These are phyloP conservation scores for Zeus faber DNA, from an alignment of 2,113 vertebrate genomes.

Conservation along the genomic window DNA sequence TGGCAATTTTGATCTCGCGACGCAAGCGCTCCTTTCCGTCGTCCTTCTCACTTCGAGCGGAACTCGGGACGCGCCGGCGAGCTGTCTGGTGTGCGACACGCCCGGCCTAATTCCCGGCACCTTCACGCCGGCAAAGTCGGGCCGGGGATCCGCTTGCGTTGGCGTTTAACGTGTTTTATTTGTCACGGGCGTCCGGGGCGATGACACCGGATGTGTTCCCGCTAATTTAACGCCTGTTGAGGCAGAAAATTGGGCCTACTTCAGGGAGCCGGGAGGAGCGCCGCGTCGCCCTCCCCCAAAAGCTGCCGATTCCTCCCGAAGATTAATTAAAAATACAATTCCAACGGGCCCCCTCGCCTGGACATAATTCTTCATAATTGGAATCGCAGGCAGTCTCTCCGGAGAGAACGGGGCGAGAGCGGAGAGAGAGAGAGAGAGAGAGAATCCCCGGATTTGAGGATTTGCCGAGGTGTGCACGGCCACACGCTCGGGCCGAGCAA, in stretches of 20 bases:
- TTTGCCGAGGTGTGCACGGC: no score
- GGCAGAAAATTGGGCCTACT: constrained; percentile 77
- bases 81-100: no score
- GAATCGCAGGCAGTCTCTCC: constrained; percentile 49
- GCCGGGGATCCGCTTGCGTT: constrained; percentile 5
- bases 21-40: constrained; percentile 39
- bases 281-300: constrained; percentile 28
- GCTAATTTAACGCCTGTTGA: constrained; percentile 78
- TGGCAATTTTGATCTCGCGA: no score
- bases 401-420: constrained; percentile 32
- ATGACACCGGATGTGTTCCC: constrained; percentile 66
- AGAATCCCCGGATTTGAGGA: neutral
- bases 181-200: constrained; percentile 54
- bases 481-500: no score
- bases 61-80: no score
- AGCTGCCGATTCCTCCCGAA: constrained; percentile 62
- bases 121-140: constrained; percentile 19
- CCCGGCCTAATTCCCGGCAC: no score
- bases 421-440: constrained; percentile 1
- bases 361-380: constrained; percentile 70
- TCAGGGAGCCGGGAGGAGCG: constrained; percentile 59
- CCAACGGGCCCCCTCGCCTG: constrained; percentile 48
- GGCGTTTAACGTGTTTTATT: constrained; percentile 64
- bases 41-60: constrained; percentile 11
- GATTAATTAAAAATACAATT: constrained; percentile 78